Conservation (phyloP, 2,888 invertebrate species). For the Polyommatus iphigenia region DNA sequence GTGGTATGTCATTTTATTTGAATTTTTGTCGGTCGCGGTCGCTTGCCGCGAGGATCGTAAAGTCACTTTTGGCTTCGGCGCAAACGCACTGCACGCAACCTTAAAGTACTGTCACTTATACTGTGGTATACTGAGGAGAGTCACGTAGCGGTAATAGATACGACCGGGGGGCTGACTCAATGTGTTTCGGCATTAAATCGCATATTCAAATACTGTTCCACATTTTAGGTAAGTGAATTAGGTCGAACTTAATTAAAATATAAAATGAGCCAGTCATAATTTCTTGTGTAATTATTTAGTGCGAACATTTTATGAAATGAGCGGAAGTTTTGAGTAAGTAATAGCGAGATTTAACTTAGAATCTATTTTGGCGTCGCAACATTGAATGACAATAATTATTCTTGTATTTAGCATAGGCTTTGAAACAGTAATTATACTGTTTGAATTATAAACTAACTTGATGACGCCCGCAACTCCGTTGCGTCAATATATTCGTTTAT, state of each 20-base stretch:
- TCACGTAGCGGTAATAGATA: constrained; percentile 1
- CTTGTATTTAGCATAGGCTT: not conserved
- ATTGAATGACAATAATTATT: too few species aligned
- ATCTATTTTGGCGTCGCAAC: not conserved
- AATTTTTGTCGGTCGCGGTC: too few species aligned
- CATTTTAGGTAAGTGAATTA: constrained; percentile 13
- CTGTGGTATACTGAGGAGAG: not conserved
- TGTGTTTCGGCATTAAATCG: not conserved
- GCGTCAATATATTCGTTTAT: too few species aligned
- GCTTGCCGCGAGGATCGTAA: too few species aligned
- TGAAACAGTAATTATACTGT: not conserved
- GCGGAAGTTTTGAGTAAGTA: not conserved
- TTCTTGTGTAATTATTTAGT: constrained; percentile 10
- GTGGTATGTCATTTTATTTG: too few species aligned
- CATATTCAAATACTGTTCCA: constrained; percentile 18
- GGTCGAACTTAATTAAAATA: constrained; percentile 6
- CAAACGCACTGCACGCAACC: not conserved
- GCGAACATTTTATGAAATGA: not conserved
- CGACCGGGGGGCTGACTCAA: constrained; percentile 4
- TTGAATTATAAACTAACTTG: too few species aligned
- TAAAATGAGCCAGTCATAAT: constrained; percentile 3
- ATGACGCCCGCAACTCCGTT: too few species aligned
- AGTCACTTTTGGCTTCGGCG: too few species aligned
- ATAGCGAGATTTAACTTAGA: not conserved
- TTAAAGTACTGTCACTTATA: not conserved